Evolutionary conservation across 2,113 vertebrate species (phyloP).

Genomic region (Patagioenas fasciata): DNA sequence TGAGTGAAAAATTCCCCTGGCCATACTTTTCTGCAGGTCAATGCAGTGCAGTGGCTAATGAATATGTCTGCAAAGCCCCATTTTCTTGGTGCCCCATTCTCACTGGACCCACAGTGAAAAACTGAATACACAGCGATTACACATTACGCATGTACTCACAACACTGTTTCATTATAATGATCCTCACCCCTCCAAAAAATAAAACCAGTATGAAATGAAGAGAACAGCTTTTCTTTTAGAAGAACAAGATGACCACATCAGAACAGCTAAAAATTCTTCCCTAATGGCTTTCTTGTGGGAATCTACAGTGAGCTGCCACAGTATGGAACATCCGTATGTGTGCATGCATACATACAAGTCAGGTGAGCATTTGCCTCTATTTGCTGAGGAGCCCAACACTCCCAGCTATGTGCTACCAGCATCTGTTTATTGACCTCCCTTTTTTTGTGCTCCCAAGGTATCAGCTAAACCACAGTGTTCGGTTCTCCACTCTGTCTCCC

Average conservation of each 20-base stretch:
- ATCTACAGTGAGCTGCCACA: background rate
- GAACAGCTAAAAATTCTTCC: background rate
- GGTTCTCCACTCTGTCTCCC: background rate
- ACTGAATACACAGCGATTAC: background rate
- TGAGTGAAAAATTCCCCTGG: background rate
- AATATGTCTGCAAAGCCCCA: background rate
- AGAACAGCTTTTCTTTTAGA: background rate
- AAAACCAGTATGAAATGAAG: background rate
- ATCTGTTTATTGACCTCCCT: background rate
- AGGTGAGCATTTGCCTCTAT: background rate
- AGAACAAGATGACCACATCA: constrained; percentile 31
- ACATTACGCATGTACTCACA: background rate
- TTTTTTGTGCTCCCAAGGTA: background rate
- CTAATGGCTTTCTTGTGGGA: constrained; percentile 40
- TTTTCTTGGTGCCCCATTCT: background rate
- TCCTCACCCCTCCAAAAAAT: background rate
- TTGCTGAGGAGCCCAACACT: background rate
- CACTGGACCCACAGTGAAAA: background rate
- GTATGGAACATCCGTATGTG: background rate
- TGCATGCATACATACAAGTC: background rate
- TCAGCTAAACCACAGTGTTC: background rate
- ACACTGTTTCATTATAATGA: background rate
- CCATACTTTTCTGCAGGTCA: background rate
- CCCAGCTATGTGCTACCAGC: background rate
- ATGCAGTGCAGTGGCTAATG: background rate